phyloP scores from a whole-genome alignment of 2,797 vertebrate species.

The Monodelphis domestica region DNA sequence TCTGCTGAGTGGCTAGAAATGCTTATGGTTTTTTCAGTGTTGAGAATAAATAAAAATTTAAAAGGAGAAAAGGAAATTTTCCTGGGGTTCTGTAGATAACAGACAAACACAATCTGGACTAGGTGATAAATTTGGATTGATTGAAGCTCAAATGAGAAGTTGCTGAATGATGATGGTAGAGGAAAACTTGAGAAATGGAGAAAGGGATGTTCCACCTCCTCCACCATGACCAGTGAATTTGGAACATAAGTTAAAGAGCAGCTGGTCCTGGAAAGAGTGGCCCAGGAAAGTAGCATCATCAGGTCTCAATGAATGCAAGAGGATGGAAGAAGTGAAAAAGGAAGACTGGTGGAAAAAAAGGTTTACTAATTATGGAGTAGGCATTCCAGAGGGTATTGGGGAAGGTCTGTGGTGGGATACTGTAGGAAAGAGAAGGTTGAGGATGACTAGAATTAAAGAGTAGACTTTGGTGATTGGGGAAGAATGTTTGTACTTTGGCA shows the following conservation, averaged over 20 bases:
- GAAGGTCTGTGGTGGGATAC: neutral
- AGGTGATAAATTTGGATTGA: neutral
- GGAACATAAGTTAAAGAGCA: neutral
- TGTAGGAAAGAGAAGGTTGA: neutral
- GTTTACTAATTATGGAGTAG: neutral
- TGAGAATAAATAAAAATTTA: neutral
- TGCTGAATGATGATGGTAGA: neutral
- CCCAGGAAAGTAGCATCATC: neutral
- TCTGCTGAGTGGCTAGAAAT: neutral
- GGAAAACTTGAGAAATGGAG: neutral
- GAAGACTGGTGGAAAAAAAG: neutral
- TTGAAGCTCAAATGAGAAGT: neutral
- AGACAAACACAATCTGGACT: neutral
- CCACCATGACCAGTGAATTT: neutral
- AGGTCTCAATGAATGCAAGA: neutral
- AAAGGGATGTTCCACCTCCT: neutral
- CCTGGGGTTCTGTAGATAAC: neutral
- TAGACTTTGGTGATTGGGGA: neutral
- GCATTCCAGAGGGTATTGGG: neutral
- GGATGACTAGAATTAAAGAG: neutral
- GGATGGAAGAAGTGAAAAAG: neutral
- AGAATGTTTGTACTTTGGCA: neutral
- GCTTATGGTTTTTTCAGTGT: neutral
- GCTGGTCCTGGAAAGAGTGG: neutral
- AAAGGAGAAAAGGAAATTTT: neutral